Evolutionary conservation across 1,140 invertebrate genomes (phyloP).

Genomic region (Rhyacophila brunnea): DNA sequence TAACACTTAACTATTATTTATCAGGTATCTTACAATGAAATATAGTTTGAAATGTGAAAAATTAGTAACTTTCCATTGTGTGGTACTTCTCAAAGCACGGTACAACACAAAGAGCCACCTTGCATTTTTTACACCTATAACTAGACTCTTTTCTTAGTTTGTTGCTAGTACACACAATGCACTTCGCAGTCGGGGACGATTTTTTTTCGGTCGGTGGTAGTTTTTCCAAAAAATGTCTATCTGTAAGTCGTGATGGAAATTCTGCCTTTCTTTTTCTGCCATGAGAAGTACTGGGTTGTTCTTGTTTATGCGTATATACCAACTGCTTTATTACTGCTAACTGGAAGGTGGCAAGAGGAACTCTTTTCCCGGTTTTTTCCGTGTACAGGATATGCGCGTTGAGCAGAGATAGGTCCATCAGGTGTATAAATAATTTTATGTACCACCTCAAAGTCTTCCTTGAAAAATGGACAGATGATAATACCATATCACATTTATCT

Average conservation of each 20-base stretch:
- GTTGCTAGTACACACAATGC: neutral
- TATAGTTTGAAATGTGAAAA: too few relatives aligned
- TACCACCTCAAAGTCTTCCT: neutral
- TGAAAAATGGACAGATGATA: neutral
- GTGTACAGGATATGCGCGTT: neutral
- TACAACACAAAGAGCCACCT: too few relatives aligned
- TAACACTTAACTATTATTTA: too few relatives aligned
- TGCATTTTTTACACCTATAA: conserved; percentile 15
- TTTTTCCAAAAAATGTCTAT: neutral
- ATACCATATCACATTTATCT: neutral
- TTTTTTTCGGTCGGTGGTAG: neutral
- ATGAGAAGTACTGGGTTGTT: neutral
- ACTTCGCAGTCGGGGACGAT: neutral
- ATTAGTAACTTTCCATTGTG: conserved; percentile 7
- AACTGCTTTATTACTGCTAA: conserved; percentile 25
- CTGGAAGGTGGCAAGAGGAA: conserved; percentile 23
- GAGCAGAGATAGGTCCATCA: neutral
- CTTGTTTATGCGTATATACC: conserved; percentile 6
- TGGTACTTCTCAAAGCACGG: conserved; percentile 13
- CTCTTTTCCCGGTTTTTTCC: conserved; percentile 21
- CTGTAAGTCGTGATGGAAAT: neutral
- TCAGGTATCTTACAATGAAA: too few relatives aligned
- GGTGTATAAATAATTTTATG: neutral
- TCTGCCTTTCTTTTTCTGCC: neutral
- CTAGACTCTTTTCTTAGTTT: conserved; percentile 7